Conservation (phyloP, 1,140 invertebrate species). For the Antheraea mylitta region DNA sequence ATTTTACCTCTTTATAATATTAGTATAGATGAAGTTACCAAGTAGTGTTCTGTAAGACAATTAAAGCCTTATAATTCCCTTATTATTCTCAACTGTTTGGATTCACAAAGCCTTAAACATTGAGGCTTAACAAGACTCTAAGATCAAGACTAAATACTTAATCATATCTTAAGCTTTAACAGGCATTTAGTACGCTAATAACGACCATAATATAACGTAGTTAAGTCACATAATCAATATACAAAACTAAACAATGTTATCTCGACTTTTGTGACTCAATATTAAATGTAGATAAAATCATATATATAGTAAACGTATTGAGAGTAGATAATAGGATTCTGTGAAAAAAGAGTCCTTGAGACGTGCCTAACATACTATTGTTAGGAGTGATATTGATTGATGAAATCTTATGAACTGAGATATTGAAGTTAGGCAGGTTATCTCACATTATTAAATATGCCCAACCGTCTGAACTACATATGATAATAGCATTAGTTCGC, state of each 20-base stretch:
- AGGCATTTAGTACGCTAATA: too few species aligned
- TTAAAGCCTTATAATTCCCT: background rate
- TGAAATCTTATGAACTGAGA: background rate
- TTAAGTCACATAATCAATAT: background rate
- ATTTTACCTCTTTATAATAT: too few species aligned
- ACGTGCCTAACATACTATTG: constrained; percentile 1
- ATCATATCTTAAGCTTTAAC: background rate
- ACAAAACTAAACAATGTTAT: background rate
- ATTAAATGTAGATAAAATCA: background rate
- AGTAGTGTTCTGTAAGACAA: background rate
- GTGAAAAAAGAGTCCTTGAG: background rate
- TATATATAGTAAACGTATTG: background rate
- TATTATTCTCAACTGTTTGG: background rate
- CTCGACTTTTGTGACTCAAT: background rate
- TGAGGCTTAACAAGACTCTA: background rate
- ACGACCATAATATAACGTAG: too few species aligned
- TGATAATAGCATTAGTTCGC: background rate
- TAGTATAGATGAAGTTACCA: too few species aligned
- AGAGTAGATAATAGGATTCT: background rate
- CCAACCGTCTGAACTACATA: background rate
- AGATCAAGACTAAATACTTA: background rate
- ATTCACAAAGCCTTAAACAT: background rate
- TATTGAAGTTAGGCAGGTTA: background rate
- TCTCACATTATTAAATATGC: background rate
- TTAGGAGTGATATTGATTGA: background rate